Base-by-base conservation (phyloP, 1,140 invertebrate species). In the Atta texana region DNA sequence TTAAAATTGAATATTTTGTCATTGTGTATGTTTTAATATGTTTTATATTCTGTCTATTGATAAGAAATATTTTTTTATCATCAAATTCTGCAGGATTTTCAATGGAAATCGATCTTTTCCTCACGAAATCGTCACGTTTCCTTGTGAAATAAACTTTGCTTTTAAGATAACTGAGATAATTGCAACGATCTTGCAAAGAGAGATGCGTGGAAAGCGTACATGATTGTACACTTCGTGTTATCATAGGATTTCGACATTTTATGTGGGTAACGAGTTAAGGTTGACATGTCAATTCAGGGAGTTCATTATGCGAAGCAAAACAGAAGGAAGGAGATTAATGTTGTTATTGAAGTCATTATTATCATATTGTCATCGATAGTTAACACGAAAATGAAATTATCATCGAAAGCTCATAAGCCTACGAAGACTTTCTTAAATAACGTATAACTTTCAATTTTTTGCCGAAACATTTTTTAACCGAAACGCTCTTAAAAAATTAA, bases 251-350 rank as follows among this genome's bases (percentile, higher is more conserved):
- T 84, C 80, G 39, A 84, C 80, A 84, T 69, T 16, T 49, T 21
- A 74, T 75, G 69, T 82, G 39, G 53, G 55, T 84, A 84, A 84
- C 14, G n/a, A 84, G 80, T 68, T 39, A 80, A 66, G 31, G 44
- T 82, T 82, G 66, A 82, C 55, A 71, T 14, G 55, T 51, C 28
- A 74, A 75, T 24, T n/a, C n/a, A n/a, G 44, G 14, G 4, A 31
- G 39, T 39, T 24, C 28, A 74, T 75, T 74, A 28, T 49, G 44
- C 24, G 44, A 74, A 34, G 57, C 80, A 61, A 84, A 63, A 39
- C n/a, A 21, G 8, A 16, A 18, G 39, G 28, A 75, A 49, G 4
- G 3, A 82, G 69, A 84, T 84, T 75, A 61, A 84, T 63, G 59
- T 75, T 34, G n/a, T 75, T 74, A 39, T 74, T 39, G 49, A 39